phyloP scores from a whole-genome alignment of 2,888 invertebrate genomes.

The Tromatobia lineatoria region DNA sequence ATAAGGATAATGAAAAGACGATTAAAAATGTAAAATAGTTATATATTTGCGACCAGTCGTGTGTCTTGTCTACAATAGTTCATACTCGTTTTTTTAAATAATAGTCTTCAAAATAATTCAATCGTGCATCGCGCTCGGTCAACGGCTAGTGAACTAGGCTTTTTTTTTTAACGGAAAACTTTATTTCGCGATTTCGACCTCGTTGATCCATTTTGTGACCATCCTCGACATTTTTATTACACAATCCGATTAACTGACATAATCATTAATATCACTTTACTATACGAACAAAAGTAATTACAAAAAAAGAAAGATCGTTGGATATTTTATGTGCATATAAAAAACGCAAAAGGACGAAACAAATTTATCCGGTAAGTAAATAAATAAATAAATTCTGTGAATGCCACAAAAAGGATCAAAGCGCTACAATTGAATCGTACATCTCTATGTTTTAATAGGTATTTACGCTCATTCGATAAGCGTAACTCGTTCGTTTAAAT shows the following conservation, averaged over 20 bases:
- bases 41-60: constrained; percentile 80
- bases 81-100: constrained; percentile 32
- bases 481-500: constrained; percentile 35
- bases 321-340: background rate
- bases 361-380: constrained; percentile 20
- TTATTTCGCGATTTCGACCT: background rate
- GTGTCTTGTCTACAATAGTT: constrained; percentile 78
- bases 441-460: constrained; percentile 47
- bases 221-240: constrained; percentile 5
- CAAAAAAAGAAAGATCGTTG: background rate
- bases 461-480: constrained; percentile 38
- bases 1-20: constrained; percentile 71
- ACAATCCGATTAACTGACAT: background rate
- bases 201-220: constrained; percentile 1
- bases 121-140: constrained; percentile 18
- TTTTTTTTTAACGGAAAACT: background rate
- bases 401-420: constrained; percentile 39
- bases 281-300: background rate
- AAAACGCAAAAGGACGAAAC: background rate
- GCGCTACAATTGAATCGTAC: constrained; percentile 42
- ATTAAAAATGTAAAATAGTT: constrained; percentile 83
- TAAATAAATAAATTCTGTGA: background rate
- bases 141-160: background rate
- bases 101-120: constrained; percentile 52
- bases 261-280: constrained; percentile 7